Percentiles rank a stretch among this genome's conserved stretches.
phyloP scores from a whole-genome alignment of 1,140 invertebrate genomes.

The Drosophila sproati region DNA sequence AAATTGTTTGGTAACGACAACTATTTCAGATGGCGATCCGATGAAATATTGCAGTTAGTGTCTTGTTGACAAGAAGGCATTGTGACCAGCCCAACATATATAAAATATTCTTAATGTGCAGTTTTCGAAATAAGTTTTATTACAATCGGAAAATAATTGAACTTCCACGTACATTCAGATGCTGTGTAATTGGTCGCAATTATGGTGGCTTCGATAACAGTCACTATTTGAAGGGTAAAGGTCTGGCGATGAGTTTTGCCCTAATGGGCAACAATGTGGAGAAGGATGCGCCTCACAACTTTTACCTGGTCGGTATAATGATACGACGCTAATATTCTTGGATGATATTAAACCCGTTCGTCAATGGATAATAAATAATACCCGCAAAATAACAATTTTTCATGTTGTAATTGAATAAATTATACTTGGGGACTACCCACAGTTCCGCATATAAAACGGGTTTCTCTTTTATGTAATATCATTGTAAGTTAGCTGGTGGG shows the following conservation, averaged over 20 bases:
- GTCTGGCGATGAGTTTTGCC: conserved; percentile 28
- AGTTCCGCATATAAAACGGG: conserved; percentile 45
- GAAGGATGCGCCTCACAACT: conserved; percentile 43
- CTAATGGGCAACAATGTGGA: conserved; percentile 57
- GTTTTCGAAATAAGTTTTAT: too few relatives aligned
- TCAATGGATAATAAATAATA: conserved; percentile 50
- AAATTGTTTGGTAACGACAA: conserved; percentile 53
- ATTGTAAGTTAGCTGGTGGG: not conserved
- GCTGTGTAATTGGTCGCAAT: conserved; percentile 54
- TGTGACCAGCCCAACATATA: too few relatives aligned
- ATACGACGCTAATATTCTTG: conserved; percentile 35
- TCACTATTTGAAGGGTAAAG: conserved; percentile 41
- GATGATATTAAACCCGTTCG: conserved; percentile 49
- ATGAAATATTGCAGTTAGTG: conserved; percentile 27
- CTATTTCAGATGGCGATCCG: conserved; percentile 45
- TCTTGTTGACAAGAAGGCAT: not conserved
- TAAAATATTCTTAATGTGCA: too few relatives aligned
- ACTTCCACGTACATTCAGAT: conserved; percentile 41
- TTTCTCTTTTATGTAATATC: conserved; percentile 30
- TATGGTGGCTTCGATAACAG: conserved; percentile 45
- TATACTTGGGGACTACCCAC: conserved; percentile 13
- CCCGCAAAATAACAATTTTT: conserved; percentile 18
- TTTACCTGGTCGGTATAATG: conserved; percentile 53
- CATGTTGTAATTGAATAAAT: not conserved
- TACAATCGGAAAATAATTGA: too few relatives aligned